Percentiles rank a stretch among this genome's conserved stretches.
phyloP scores from a whole-genome alignment of 2,113 vertebrate genomes.

The Rafetus swinhoei region DNA sequence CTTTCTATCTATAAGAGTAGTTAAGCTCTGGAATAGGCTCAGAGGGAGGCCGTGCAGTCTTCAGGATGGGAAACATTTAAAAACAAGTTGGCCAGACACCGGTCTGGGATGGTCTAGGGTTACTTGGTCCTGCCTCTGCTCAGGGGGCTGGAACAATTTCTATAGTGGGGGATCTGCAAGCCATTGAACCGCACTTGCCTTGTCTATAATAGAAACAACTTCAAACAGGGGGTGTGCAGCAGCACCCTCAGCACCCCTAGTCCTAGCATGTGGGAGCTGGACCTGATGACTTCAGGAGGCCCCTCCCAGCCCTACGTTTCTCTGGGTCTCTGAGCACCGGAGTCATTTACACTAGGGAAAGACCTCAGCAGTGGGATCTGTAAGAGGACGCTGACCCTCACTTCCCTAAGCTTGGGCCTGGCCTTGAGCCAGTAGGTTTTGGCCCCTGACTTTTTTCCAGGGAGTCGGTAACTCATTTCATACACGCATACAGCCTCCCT shows the following conservation, averaged over 20 bases:
- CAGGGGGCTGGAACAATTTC: not conserved
- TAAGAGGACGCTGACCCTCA: not conserved
- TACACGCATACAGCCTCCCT: not conserved
- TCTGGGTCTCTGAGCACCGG: not conserved
- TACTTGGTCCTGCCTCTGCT: not conserved
- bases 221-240: no score
- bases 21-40: not conserved
- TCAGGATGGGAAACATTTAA: not conserved
- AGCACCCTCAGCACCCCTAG: no score
- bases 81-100: not conserved
- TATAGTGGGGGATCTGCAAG: no score
- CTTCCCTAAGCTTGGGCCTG: rapidly evolving
- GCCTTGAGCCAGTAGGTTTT: not conserved
- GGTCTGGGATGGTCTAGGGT: not conserved
- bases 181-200: no score
- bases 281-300: not conserved
- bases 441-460: not conserved
- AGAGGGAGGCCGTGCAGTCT: not conserved
- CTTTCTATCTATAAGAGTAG: not conserved
- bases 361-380: not conserved
- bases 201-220: no score
- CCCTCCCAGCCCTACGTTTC: not conserved
- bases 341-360: not conserved
- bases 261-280: not conserved
- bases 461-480: not conserved